phyloP scores from a whole-genome alignment of 1,140 invertebrate genomes.

The Heliothis subflexa region DNA sequence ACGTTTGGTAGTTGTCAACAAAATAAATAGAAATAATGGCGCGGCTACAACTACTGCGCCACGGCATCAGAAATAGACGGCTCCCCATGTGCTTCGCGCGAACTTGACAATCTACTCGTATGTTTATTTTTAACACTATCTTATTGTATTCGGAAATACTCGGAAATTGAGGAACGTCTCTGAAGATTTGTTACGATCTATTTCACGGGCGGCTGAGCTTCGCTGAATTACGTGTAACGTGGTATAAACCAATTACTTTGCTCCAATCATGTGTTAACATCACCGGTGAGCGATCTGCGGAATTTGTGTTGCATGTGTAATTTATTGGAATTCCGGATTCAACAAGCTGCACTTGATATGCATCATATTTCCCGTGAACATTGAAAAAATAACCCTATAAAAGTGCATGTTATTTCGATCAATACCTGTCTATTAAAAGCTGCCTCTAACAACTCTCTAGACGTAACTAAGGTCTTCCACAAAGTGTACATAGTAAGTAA shows the following conservation, averaged over 20 bases:
- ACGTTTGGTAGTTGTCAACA: conserved; percentile 73
- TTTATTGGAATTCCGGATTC: background rate
- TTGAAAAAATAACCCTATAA: background rate
- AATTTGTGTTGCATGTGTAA: conserved; percentile 17
- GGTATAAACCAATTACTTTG: conserved; percentile 23
- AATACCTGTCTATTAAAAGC: background rate
- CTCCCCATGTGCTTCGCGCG: conserved; percentile 70
- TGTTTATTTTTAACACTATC: conserved; percentile 78
- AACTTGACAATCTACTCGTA: conserved; percentile 79
- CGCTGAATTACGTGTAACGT: conserved; percentile 11
- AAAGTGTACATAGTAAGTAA: conserved; percentile 45
- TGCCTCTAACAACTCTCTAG: background rate
- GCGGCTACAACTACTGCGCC: conserved; percentile 60
- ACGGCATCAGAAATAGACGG: conserved; percentile 71
- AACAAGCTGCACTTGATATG: background rate
- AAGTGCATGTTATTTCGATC: no score
- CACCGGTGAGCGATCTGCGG: background rate
- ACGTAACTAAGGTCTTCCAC: background rate
- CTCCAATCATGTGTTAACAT: conserved; percentile 32
- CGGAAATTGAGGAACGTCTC: conserved; percentile 60
- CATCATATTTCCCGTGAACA: background rate
- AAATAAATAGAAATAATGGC: conserved; percentile 77
- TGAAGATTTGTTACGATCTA: conserved; percentile 48
- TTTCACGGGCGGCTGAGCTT: conserved; percentile 32
- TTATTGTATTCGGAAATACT: conserved; percentile 75